Conservation (phyloP, 2,113 vertebrate genomes). For the Amblyopsis rosae region DNA sequence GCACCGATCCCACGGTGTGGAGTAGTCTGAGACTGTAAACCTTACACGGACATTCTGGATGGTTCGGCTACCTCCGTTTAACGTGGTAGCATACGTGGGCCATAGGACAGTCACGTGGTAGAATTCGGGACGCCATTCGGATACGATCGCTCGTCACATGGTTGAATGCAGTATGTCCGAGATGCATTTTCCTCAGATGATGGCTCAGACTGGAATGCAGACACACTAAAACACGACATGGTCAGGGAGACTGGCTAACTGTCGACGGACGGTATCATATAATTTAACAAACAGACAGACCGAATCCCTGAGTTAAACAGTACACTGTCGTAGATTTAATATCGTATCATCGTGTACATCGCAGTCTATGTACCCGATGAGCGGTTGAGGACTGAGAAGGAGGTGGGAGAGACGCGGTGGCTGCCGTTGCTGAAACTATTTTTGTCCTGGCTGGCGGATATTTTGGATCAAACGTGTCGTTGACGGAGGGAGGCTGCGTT, state of each 20-base stretch:
- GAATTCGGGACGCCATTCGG: too few relatives aligned
- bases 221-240: slow-evolving; percentile 24
- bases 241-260: slow-evolving; percentile 26
- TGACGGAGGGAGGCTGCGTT: slow-evolving; percentile 13
- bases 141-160: too few relatives aligned
- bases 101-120: too few relatives aligned
- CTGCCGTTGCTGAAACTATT: slow-evolving; percentile 64
- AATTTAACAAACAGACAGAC: not conserved
- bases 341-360: slow-evolving; percentile 8
- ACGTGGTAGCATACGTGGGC: too few relatives aligned
- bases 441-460: slow-evolving; percentile 53
- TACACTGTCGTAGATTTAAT: not conserved
- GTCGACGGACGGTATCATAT: slow-evolving; percentile 17
- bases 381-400: slow-evolving; percentile 52
- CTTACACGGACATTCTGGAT: too few relatives aligned
- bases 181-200: not conserved
- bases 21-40: not conserved
- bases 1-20: slow-evolving; percentile 46
- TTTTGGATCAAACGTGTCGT: slow-evolving; percentile 41
- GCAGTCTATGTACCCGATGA: slow-evolving; percentile 39
- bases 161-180: too few relatives aligned
- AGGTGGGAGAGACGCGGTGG: slow-evolving; percentile 66
- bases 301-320: slow-evolving; percentile 4
- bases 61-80: too few relatives aligned
- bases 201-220: slow-evolving; percentile 56